phyloP scores from a whole-genome alignment of 2,888 invertebrate genomes.

The Agrochola circellaris region DNA sequence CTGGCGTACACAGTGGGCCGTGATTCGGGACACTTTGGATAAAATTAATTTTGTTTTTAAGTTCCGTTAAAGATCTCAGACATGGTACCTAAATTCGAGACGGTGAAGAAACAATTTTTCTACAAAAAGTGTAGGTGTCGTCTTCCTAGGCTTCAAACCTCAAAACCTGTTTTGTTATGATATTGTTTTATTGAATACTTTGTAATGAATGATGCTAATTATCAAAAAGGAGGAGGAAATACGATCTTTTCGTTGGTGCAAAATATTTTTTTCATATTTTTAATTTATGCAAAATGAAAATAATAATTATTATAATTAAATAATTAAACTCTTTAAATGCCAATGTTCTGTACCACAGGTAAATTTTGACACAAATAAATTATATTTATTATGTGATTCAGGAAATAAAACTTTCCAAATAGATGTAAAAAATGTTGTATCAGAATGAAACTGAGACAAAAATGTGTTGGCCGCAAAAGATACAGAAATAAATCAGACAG shows the following conservation, averaged over 20 bases:
- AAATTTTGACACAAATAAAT: slow-evolving; percentile 61
- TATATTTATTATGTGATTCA: slow-evolving; percentile 66
- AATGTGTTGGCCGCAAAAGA: slow-evolving; percentile 89
- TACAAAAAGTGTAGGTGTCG: not conserved
- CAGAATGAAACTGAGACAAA: slow-evolving; percentile 80
- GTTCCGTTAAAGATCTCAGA: slow-evolving; percentile 1
- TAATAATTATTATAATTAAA: not conserved
- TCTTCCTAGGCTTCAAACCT: not conserved
- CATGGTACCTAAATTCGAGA: slow-evolving; percentile 2
- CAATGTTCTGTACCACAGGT: slow-evolving; percentile 39
- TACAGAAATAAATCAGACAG: slow-evolving; percentile 91
- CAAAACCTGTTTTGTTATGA: not conserved
- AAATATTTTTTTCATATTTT: not conserved
- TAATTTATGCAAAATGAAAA: not conserved
- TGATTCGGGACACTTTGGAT: slow-evolving; percentile 59
- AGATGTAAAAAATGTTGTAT: slow-evolving; percentile 70
- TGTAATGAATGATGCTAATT: not conserved
- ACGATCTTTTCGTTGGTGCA: not conserved
- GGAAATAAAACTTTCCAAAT: slow-evolving; percentile 73
- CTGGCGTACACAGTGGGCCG: slow-evolving; percentile 74
- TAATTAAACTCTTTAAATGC: slow-evolving; percentile 33
- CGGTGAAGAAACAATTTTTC: not conserved
- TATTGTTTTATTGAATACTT: not conserved
- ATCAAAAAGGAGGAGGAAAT: not conserved
- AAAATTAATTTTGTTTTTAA: slow-evolving; percentile 55